phyloP scores from a whole-genome alignment of 1,140 invertebrate genomes.

The Conopomorpha cramerella region DNA sequence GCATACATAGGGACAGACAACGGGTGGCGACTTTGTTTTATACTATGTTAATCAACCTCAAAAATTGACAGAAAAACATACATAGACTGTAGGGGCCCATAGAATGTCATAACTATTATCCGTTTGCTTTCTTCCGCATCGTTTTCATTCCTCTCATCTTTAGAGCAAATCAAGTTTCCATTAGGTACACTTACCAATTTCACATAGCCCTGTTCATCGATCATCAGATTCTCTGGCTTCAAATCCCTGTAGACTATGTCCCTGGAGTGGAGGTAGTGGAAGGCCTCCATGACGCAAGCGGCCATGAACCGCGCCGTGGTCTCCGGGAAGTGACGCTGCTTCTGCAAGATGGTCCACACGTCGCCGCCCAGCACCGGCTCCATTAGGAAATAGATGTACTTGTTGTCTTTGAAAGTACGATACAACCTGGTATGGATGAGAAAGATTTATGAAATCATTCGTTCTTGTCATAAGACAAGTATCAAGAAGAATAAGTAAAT shows the following conservation, averaged over 20 bases:
- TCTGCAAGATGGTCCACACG: conserved; percentile 91
- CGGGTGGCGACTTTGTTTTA: no score
- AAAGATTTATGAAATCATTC: neutral
- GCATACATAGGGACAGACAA: no score
- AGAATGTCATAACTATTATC: no score
- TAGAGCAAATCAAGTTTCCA: no score
- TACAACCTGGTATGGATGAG: conserved; percentile 70
- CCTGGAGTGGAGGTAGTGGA: conserved; percentile 85
- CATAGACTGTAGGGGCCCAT: no score
- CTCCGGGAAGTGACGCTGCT: conserved; percentile 84
- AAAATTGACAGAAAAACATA: no score
- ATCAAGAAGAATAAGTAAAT: no score
- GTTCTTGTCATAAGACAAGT: no score
- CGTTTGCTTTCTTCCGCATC: no score
- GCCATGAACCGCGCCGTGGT: conserved; percentile 85
- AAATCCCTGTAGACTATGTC: conserved; percentile 93
- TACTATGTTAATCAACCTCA: no score
- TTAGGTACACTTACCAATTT: conserved; percentile 84
- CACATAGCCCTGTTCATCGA: conserved; percentile 85
- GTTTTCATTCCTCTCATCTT: no score
- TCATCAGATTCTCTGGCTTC: conserved; percentile 93
- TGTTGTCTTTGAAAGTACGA: conserved; percentile 91
- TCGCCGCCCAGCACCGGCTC: conserved; percentile 97
- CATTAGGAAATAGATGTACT: conserved; percentile 97
- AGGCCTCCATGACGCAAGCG: conserved; percentile 89